Evolutionary conservation across 1,140 invertebrate genomes (phyloP), one percentile per base, ranked within the genome.

Genomic region (Hyphantria cunea): DNA sequence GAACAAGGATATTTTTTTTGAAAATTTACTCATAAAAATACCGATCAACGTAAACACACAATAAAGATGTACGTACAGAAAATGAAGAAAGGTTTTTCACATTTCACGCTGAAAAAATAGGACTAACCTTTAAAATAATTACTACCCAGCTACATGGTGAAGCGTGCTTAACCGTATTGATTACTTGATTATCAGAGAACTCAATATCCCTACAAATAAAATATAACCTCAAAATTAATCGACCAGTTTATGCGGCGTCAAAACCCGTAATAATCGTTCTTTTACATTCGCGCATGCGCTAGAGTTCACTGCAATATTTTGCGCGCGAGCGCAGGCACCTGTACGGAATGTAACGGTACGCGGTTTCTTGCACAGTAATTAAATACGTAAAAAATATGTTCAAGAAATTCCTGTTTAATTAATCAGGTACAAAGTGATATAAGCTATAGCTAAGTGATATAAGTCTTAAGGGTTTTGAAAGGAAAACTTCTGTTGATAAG

Each of bases 381-480:
- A 49, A 59, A 59, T 14, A 44, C 12, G 56, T 14, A 59, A 49
- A 59, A 80, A 82, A 76, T 68, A 66, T 67, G 62, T 50, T 62
- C 45, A 51, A 51, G 59, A 78, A 25, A 78, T 49, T 50, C 56
- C 47, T 59, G 45, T 49, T 59, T 49, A 59, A 59, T 59, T 59
- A 50, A 59, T 59, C 48, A 59, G 41, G 45, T 41, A 59, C 34
- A 34, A 50, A 59, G 48, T 50, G 56, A 59, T 59, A 56, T 33
- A 41, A 7, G 10, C 17, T 41, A 15, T 10, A 17, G 9, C 25
- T 34, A 15, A n/a, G n/a, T n/a, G 17, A 25, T 25, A 5, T 25
- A 5, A 25, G 5, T 5, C 17, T 25, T 25, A 25, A 25, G 5
- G 2, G 17, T 25, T 25, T 25, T 5, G 17, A 25, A 25, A 25